Percentiles rank a stretch among this genome's conserved stretches.
phyloP scores from a whole-genome alignment of 2,888 invertebrate species.

The Tetrapedia diversipes region DNA sequence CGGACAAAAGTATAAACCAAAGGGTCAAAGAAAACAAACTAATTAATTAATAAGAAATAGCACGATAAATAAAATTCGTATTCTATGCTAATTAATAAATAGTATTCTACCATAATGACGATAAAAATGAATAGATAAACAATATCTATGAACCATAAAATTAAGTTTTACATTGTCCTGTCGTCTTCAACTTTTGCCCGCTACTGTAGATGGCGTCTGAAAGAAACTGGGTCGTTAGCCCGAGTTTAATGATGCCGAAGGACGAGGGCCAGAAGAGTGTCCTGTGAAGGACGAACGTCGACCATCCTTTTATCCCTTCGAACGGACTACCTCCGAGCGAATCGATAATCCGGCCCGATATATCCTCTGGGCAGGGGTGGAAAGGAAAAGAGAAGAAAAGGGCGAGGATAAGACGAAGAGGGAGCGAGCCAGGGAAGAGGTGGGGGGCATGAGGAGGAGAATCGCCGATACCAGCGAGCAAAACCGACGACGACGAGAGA shows the following conservation, averaged over 20 bases:
- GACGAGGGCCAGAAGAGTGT: conserved; percentile 64
- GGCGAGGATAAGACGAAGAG: conserved; percentile 2
- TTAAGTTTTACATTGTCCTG: too few relatives aligned
- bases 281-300: conserved; percentile 65
- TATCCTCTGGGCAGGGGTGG: conserved; percentile 54
- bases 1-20: too few relatives aligned
- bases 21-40: too few relatives aligned
- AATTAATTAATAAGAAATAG: too few relatives aligned
- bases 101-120: too few relatives aligned
- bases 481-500: conserved; percentile 56
- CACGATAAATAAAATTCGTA: too few relatives aligned
- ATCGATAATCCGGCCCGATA: conserved; percentile 75
- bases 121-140: too few relatives aligned
- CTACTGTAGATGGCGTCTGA: conserved; percentile 65
- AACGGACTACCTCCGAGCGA: conserved; percentile 66
- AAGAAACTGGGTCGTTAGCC: conserved; percentile 70
- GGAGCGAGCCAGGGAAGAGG: background rate
- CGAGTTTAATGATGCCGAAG: conserved; percentile 68
- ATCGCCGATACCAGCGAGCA: conserved; percentile 26
- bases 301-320: conserved; percentile 65
- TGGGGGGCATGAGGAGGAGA: conserved; percentile 15
- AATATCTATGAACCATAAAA: too few relatives aligned
- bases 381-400: conserved; percentile 43
- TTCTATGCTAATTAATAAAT: too few relatives aligned
- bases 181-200: too few relatives aligned